Conservation (phyloP, 2,888 invertebrate genomes). For the Odiellus spinosus region DNA sequence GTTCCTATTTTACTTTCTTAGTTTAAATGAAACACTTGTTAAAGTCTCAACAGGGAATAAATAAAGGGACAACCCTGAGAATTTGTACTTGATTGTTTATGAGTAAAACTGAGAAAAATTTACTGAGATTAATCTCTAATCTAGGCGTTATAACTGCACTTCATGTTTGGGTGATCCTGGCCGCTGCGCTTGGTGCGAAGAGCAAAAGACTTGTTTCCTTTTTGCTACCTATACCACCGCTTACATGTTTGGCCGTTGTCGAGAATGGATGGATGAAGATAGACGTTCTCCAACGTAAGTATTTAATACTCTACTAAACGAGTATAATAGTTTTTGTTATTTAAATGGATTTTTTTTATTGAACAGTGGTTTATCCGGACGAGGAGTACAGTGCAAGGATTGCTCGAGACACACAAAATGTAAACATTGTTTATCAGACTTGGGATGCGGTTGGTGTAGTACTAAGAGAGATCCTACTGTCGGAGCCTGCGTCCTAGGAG, state of each 20-base stretch:
- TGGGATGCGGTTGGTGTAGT: constrained; percentile 91
- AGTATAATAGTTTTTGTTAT: neutral
- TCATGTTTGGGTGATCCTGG: constrained; percentile 64
- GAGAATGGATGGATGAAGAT: constrained; percentile 67
- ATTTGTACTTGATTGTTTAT: no score
- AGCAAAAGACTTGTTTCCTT: constrained; percentile 74
- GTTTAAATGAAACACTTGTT: no score
- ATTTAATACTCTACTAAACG: neutral
- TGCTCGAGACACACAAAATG: constrained; percentile 26
- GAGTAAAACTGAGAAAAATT: no score
- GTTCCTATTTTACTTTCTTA: no score
- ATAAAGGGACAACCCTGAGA: no score
- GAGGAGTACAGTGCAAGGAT: constrained; percentile 22
- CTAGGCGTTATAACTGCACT: constrained; percentile 26
- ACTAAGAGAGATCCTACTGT: constrained; percentile 71
- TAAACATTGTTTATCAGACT: constrained; percentile 49
- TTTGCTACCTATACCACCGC: constrained; percentile 91
- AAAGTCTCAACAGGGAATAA: no score
- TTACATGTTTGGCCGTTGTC: constrained; percentile 80
- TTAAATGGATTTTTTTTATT: neutral
- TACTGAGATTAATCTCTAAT: no score
- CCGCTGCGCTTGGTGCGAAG: constrained; percentile 90
- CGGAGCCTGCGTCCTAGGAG: constrained; percentile 69
- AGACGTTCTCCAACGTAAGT: constrained; percentile 11
- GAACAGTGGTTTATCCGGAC: constrained; percentile 1